These are phyloP conservation scores for Corythucha ciliata DNA, from an alignment of 2,888 invertebrate species.

Conservation along the genomic window DNA sequence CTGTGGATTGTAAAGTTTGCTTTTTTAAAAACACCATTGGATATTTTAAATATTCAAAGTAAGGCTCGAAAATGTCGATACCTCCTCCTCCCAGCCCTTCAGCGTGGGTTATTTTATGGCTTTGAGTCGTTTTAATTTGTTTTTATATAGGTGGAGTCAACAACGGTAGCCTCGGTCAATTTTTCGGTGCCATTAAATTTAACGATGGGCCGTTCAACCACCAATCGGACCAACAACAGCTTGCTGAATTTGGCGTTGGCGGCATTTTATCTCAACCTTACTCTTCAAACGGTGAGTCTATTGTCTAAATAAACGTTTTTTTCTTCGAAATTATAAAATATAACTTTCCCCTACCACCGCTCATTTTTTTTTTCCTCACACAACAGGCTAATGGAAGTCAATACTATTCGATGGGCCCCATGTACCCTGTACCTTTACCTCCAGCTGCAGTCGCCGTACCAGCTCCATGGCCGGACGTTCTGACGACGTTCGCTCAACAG, in stretches of 20 bases:
- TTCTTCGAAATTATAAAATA: too few relatives aligned
- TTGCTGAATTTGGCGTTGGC: constrained; percentile 19
- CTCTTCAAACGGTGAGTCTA: constrained; percentile 22
- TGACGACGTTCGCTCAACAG: too few relatives aligned
- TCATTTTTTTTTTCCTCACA: too few relatives aligned
- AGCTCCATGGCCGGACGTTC: constrained; percentile 12
- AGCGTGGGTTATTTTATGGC: too few relatives aligned
- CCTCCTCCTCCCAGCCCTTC: too few relatives aligned
- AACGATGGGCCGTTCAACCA: constrained; percentile 19
- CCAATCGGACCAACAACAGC: constrained; percentile 17
- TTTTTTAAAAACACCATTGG: too few relatives aligned
- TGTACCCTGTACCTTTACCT: constrained; percentile 15
- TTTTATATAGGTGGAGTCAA: constrained; percentile 6
- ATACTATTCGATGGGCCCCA: constrained; percentile 18
- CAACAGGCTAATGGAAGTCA: constrained; percentile 22
- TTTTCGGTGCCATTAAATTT: constrained; percentile 2
- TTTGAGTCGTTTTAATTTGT: too few relatives aligned
- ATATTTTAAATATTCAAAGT: too few relatives aligned
- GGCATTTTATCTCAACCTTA: constrained; percentile 25
- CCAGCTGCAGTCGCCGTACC: constrained; percentile 3
- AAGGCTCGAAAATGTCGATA: too few relatives aligned
- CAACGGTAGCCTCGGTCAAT: not conserved
- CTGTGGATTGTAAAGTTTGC: too few relatives aligned
- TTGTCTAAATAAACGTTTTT: too few relatives aligned
- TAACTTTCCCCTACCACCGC: too few relatives aligned